Base-by-base conservation (phyloP, 2,113 vertebrate genomes). In the Erythrocercus mccallii region DNA sequence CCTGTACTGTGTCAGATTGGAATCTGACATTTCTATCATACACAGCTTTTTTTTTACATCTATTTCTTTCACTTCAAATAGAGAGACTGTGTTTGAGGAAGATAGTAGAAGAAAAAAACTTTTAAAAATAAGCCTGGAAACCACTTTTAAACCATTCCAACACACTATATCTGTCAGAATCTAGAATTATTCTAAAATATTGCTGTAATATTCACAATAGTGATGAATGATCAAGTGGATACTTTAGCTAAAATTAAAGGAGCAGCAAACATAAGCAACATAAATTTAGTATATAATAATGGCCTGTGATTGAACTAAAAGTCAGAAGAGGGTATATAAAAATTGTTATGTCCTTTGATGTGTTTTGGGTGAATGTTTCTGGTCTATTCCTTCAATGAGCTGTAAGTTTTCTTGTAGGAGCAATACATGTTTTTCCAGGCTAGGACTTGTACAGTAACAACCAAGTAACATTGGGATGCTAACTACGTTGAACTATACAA, bases 281-380 rank as follows among this genome's bases (percentile, higher is more conserved):
- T 42, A 71, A 62, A n/a, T 12, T 35, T 53, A 18, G 27, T 62
- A 17, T 44, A 47, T 42, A 65, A 21, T 45, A 81, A 87, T 0
- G 2, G 3, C 17, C 12, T 50, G 40, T 25, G 20, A 11, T 56
- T 47, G 10, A 8, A 79, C 8, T 45, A 54, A 74, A 80, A 44
- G 15, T 74, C 60, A 87, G 56, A 66, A 78, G 3, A 87, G 0
- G 8, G 2, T 27, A 31, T 61, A 10, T 8, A 80, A 74, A 80
- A 82, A 37, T 35, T 31, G 0, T 22, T 71, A 3, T 10, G 42
- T 19, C 6, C 6, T 64, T 51, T 68, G n/a, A 47, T 0, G 0
- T 45, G 5, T 4, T 82, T 58, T 33, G 11, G 5, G 5, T 58
- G 4, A 2, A 15, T 83, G 44, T 69, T 80, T 77, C 44, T 38